Evolutionary conservation across 1,140 invertebrate species (phyloP).

Genomic region (Oscheius sp.): DNA sequence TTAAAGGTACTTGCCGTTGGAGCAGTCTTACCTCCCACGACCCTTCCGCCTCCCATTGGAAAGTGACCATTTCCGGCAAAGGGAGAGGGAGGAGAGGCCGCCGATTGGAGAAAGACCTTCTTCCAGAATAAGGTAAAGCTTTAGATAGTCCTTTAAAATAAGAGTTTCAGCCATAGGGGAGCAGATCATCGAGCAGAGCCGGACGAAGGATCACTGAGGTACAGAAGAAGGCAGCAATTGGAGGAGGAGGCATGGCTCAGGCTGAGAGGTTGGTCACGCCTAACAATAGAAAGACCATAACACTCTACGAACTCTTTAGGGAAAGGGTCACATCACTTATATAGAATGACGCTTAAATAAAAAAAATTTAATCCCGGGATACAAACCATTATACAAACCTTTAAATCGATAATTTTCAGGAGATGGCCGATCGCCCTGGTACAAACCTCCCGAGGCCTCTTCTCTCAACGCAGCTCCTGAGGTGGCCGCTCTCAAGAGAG

Average conservation of each 20-base stretch:
- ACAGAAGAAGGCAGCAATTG: constrained; percentile 43
- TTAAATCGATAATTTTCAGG: no score
- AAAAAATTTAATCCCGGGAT: constrained; percentile 16
- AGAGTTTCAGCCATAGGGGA: background rate
- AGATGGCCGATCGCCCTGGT: constrained; percentile 33
- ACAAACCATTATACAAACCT: background rate
- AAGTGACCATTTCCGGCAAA: constrained; percentile 46
- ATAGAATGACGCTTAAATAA: no score
- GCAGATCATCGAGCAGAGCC: constrained; percentile 29
- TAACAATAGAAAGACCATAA: constrained; percentile 8
- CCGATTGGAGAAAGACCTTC: constrained; percentile 26
- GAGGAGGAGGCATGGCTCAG: constrained; percentile 48
- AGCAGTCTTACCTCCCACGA: constrained; percentile 48
- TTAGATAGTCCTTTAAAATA: no score
- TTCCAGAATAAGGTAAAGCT: no score
- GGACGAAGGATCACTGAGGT: constrained; percentile 35
- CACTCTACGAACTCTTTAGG: constrained; percentile 7
- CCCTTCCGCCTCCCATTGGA: constrained; percentile 55
- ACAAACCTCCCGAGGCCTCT: background rate
- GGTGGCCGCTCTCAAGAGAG: background rate
- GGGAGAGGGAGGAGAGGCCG: constrained; percentile 30
- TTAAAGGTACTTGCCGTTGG: constrained; percentile 35
- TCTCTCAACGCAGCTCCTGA: constrained; percentile 14
- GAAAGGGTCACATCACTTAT: no score
- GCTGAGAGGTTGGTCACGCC: constrained; percentile 18